Evolutionary conservation across 2,888 invertebrate genomes (phyloP), one percentile per base, ranked within the genome.

Genomic region (Meghimatium bilineatum): DNA sequence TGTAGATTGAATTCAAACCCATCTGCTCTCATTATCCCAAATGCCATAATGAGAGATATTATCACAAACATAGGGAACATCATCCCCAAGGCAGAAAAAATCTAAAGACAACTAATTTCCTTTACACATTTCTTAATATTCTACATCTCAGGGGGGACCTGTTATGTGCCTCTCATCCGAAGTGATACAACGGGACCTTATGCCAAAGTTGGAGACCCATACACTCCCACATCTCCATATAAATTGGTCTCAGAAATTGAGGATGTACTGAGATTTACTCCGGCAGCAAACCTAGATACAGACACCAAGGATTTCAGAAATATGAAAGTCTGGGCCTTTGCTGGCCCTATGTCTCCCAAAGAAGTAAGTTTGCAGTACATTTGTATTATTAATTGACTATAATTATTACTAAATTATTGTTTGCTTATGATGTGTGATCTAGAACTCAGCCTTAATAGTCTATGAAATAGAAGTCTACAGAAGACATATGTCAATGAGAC

Each of bases 261-360:
- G 63, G 78, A 69, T 44, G 56, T 63, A 12, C 63, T 82, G 77
- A 66, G 32, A 14, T 69, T 67, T 17, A 49, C 67, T 10, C 71
- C 72, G 17, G 26, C 34, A 56, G 23, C 69, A 3, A 66, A 69
- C 20, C 75, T 67, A 8, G 77, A 77, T n/a, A 34, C 29, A 14
- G 71, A 71, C 56, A 49, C 78, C 17, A 78, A 78, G 60, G 83
- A 83, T 71, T 78, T 83, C 52, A 71, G 83, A 56, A 83, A 74
- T 60, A 78, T 83, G 78, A 78, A 78, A 49, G 83, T 83, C 14
- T 83, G 83, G 83, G 98, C 98, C 0, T 96, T 96, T 94, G 98
- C 98, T 17, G 98, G 98, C 0, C 98, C 98, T 32, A 98, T 98
- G 97, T 95, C 95, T 67, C 96, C 96, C 86, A 94, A 89, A 10